Conservation (phyloP, 2,888 invertebrate species). For the Aricia artaxerxes region DNA sequence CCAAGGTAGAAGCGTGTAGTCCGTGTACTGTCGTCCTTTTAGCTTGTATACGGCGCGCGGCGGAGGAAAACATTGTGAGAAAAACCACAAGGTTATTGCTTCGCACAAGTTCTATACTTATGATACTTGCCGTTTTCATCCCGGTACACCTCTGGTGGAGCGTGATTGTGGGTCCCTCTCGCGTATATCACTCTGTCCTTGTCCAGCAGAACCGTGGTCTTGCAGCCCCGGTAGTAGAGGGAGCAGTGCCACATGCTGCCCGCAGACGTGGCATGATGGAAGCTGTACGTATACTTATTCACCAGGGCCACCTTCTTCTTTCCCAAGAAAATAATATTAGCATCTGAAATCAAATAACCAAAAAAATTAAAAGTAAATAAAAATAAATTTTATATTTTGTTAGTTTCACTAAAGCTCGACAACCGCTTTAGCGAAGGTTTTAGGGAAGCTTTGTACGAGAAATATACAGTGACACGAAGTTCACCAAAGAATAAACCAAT, state of each 20-base stretch:
- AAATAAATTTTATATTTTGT: background rate
- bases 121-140: conserved; percentile 39
- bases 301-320: conserved; percentile 36
- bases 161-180: conserved; percentile 42
- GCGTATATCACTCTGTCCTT: conserved; percentile 34
- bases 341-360: background rate
- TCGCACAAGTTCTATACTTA: conserved; percentile 27
- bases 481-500: no score
- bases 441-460: no score
- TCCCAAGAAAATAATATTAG: conserved; percentile 23
- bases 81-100: background rate
- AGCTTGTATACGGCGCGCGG: background rate
- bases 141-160: conserved; percentile 37
- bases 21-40: background rate
- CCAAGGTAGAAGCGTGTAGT: background rate
- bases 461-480: no score
- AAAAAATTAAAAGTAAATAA: no score
- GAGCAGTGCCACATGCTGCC: conserved; percentile 47
- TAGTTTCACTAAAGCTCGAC: background rate
- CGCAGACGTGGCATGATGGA: conserved; percentile 38
- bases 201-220: conserved; percentile 39
- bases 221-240: conserved; percentile 48
- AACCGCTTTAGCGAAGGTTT: background rate
- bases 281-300: conserved; percentile 47
- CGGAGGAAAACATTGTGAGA: background rate